phyloP scores from a whole-genome alignment of 2,113 vertebrate genomes.

The Struthio camelus region DNA sequence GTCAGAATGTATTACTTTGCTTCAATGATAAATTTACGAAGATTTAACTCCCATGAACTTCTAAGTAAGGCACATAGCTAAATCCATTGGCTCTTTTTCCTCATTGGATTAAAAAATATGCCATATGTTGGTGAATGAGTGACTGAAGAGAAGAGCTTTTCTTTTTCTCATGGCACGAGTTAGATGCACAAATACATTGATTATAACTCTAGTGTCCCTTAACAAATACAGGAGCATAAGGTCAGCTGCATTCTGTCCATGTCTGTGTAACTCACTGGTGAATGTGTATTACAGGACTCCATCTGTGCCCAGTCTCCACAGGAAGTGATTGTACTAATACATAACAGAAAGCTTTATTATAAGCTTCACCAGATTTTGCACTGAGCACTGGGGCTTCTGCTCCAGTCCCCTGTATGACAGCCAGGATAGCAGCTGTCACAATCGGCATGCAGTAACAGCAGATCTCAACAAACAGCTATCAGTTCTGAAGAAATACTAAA shows the following conservation, averaged over 20 bases:
- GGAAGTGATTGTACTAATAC: slow-evolving; percentile 4
- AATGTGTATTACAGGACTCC: slow-evolving; percentile 8
- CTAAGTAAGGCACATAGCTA: not conserved
- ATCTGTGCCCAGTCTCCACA: slow-evolving; percentile 10
- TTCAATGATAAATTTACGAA: not conserved
- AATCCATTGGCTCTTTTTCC: not conserved
- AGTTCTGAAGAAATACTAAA: not conserved
- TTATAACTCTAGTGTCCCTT: not conserved
- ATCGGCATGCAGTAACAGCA: fast-evolving
- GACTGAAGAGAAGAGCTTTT: not conserved
- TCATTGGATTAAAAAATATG: not conserved
- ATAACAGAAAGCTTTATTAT: slow-evolving; percentile 5
- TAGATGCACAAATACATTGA: not conserved
- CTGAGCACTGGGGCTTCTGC: not conserved
- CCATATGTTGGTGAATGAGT: not conserved
- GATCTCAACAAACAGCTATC: not conserved
- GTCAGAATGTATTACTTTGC: not conserved
- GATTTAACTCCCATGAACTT: not conserved
- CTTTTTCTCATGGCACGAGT: not conserved
- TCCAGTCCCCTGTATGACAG: not conserved
- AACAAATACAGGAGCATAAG: not conserved
- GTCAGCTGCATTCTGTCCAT: not conserved
- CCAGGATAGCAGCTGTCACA: not conserved
- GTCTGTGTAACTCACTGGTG: not conserved
- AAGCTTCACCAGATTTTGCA: slow-evolving; percentile 30